These are phyloP conservation scores for Trichosurus vulpecula DNA, from an alignment of 2,797 vertebrate species.

Conservation along the genomic window DNA sequence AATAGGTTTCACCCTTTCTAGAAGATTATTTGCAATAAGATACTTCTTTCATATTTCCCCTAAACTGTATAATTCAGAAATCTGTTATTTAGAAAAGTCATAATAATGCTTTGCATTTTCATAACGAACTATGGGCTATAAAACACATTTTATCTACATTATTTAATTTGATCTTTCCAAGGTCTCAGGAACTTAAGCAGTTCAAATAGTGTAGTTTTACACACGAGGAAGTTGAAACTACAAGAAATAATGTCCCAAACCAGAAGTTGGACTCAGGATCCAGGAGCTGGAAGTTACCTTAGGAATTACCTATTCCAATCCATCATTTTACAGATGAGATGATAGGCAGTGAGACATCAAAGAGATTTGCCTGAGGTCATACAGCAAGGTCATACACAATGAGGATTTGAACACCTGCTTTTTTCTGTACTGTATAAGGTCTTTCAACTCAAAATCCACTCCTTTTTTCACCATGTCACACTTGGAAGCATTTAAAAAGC, in stretches of 20 bases:
- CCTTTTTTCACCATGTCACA: background rate
- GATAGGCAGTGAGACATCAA: background rate
- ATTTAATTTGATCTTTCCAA: background rate
- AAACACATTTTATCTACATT: background rate
- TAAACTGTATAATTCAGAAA: background rate
- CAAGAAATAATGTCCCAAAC: background rate
- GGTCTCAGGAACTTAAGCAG: background rate
- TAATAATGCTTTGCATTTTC: background rate
- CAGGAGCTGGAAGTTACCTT: background rate
- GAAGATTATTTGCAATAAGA: background rate
- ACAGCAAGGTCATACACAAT: background rate
- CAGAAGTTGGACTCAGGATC: background rate
- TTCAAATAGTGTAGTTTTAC: background rate
- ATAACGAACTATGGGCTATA: background rate
- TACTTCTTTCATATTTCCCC: background rate
- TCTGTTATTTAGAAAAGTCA: background rate
- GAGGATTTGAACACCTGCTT: background rate
- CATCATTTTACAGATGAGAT: background rate
- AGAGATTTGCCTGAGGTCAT: background rate
- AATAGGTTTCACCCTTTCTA: background rate
- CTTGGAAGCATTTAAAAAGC: constrained; percentile 4
- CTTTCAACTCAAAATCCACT: background rate
- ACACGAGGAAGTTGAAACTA: background rate
- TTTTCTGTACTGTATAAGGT: background rate
- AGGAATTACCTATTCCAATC: background rate